phyloP scores from a whole-genome alignment of 2,888 invertebrate genomes.

The Torymus texanus region DNA sequence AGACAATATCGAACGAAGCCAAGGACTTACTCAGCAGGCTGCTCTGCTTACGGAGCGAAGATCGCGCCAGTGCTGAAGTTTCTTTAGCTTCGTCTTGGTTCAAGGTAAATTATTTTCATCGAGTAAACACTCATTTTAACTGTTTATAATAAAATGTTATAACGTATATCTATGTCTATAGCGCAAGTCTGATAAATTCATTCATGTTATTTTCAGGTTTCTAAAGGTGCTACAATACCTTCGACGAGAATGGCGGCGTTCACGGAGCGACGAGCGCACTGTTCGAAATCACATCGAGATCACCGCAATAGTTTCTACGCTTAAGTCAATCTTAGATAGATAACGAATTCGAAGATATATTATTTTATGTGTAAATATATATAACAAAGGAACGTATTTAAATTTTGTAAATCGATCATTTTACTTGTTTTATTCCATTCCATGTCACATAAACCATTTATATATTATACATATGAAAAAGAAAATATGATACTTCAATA shows the following conservation, averaged over 20 bases:
- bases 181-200: background rate
- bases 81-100: conserved; percentile 76
- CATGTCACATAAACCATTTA: conserved; percentile 49
- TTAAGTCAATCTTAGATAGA: conserved; percentile 53
- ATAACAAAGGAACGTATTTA: conserved; percentile 47
- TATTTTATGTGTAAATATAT: conserved; percentile 53
- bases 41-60: conserved; percentile 78
- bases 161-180: too few species aligned
- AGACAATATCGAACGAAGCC: conserved; percentile 81
- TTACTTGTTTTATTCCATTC: conserved; percentile 57
- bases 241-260: conserved; percentile 72
- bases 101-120: conserved; percentile 63
- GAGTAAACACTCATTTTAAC: too few species aligned
- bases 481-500: conserved; percentile 20
- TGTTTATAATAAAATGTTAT: too few species aligned
- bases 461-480: conserved; percentile 14
- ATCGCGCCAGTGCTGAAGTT: conserved; percentile 76
- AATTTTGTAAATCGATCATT: conserved; percentile 55
- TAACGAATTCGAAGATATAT: conserved; percentile 45
- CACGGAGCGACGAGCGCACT: conserved; percentile 72
- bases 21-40: conserved; percentile 82
- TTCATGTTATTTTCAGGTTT: conserved; percentile 63
- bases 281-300: conserved; percentile 71
- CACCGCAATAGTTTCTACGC: conserved; percentile 70
- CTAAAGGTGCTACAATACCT: conserved; percentile 71